Evolutionary conservation across 2,888 invertebrate species (phyloP).

Genomic region (Scaptodrosophila latifasciaeformis): DNA sequence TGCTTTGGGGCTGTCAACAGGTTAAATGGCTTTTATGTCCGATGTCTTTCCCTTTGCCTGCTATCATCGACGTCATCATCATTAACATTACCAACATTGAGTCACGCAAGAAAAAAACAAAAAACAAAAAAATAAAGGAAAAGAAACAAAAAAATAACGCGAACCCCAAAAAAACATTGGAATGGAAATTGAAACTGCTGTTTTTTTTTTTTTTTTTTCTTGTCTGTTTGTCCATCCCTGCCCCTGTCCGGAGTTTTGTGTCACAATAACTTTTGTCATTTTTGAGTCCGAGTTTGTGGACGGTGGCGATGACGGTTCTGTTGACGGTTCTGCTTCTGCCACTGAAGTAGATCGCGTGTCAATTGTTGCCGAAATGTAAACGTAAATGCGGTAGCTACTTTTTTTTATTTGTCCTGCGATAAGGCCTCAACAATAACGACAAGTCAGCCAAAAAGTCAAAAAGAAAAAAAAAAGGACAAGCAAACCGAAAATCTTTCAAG

Average conservation of each 20-base stretch:
- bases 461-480: conserved; percentile 30
- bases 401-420: too few species aligned
- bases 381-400: conserved; percentile 7
- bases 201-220: neutral
- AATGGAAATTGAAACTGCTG: conserved; percentile 1
- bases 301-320: too few species aligned
- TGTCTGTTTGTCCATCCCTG: neutral
- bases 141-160: neutral
- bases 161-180: neutral
- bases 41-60: neutral
- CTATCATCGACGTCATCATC: conserved; percentile 21
- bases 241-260: neutral
- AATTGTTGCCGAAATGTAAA: conserved; percentile 59
- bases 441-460: conserved; percentile 33
- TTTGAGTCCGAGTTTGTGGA: conserved; percentile 55
- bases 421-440: conserved; percentile 35
- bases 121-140: conserved; percentile 16
- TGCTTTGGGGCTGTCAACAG: conserved; percentile 42
- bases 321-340: too few species aligned
- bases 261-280: conserved; percentile 49
- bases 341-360: conserved; percentile 64
- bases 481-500: conserved; percentile 10
- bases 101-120: conserved; percentile 23
- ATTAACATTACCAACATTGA: conserved; percentile 40
- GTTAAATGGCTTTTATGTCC: conserved; percentile 35